Evolutionary conservation across 1,140 invertebrate species (phyloP), one percentile per base, ranked within the genome.

Genomic region (Listronotus bonariensis): DNA sequence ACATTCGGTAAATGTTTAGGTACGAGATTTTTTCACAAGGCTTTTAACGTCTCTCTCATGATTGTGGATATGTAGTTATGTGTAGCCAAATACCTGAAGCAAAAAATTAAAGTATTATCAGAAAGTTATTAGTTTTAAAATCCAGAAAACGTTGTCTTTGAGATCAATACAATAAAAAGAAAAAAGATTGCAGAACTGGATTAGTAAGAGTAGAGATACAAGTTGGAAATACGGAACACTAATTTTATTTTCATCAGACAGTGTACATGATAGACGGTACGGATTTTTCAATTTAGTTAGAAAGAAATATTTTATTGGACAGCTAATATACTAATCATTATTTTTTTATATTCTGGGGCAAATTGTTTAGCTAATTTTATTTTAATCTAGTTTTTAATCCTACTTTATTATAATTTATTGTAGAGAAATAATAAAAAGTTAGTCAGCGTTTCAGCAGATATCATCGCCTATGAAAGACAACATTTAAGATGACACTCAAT

Each of bases 121-220:
- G 3, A 18, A 18, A 11, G 4, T 10, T 14, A 40, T 40, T n/a
- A 46, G 15, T 46, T n/a, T 18, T n/a, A n/a, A 9, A 46, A 46
- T n/a, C 2, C 3, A 15, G 15, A 15, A 18, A 10, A 18, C 10
- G 17, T n/a, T n/a, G 43, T 18, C 43, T 46, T 46, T n/a, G 43
- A 18, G 43, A 46, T n/a, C 43, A 18, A 46, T 46, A 17, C 17
- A 46, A 46, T 9, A 46, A 46, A 46, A 46, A 26, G 20, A 26
- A 26, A 26, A 26, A 26, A 26, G 20, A 26, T 26, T 26, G 20
- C 20, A 5, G 20, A 26, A 26, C 20, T 26, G 20, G 20, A 1
- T 26, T 5, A 5, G 20, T 5, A 26, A 26, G 20, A 26, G 20
- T 26, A 26, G 20, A 26, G 20, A 26, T 5, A 26, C 20, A 26